Conservation (phyloP, 2,113 vertebrate genomes). For the Oriolus oriolus region DNA sequence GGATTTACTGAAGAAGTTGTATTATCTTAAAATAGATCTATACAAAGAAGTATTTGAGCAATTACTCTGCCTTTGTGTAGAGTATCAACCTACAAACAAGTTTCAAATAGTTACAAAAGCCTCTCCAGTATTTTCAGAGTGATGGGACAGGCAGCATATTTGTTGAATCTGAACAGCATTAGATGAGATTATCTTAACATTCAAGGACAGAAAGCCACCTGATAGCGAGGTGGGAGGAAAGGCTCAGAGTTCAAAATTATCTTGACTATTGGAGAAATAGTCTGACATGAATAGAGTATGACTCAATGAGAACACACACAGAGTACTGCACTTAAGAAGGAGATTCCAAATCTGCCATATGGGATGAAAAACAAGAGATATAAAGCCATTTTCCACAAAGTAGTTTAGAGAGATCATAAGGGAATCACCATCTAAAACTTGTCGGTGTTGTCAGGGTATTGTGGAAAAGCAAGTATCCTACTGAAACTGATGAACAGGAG, state of each 20-base stretch:
- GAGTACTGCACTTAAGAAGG: neutral
- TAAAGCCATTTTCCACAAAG: neutral
- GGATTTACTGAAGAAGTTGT: slow-evolving; percentile 43
- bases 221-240: neutral
- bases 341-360: neutral
- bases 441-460: neutral
- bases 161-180: neutral
- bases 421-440: neutral
- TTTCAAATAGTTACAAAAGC: neutral
- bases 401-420: neutral
- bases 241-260: neutral
- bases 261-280: neutral
- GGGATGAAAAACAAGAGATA: neutral
- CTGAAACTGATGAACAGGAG: neutral
- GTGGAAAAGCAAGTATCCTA: neutral
- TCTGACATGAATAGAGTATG: neutral
- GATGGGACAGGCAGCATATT: neutral
- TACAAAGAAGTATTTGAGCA: slow-evolving; percentile 32
- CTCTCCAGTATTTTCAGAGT: neutral
- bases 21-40: slow-evolving; percentile 17
- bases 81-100: neutral
- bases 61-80: slow-evolving; percentile 23
- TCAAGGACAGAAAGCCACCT: neutral
- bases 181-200: neutral
- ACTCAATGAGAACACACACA: neutral